Base-by-base conservation (phyloP, 2,888 invertebrate genomes). In the Xylocampa areola region DNA sequence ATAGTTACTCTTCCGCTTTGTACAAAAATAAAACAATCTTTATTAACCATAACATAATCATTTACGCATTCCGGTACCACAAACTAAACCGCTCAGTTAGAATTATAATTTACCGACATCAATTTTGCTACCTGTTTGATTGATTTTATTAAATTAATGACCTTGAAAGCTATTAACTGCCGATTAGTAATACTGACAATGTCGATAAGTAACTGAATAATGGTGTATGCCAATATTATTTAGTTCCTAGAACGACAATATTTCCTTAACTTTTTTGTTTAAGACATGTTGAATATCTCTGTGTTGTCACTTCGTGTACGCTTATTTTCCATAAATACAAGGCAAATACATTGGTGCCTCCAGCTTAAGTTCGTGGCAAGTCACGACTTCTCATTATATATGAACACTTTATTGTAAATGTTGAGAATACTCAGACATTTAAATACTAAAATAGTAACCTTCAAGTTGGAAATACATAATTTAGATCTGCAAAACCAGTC, bases 261-360 rank as follows among this genome's bases (percentile, higher is more conserved):
- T 14, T 30, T 40, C 10, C 13, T 30, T 29, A 27, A 17, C 0
- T 10, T 40, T 30, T 45, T 48, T 60, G 11, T 16, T 36, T 10
- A 45, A 36, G 17, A 45, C 30, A 25, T 25, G 10, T 41, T 25
- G 8, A 27, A 40, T 23, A 40, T 51, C 40, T 4, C 37, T n/a
- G 5, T 4, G 11, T 27, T 49, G 23, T 16, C 2, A 3, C 11
- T 49, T 55, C 70, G 37, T 57, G 45, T 50, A 66, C 45, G 50
- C 55, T 62, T 57, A 55, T 48, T 74, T 71, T 68, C 64, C 52
- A 75, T 72, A 72, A 68, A 74, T 33, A 68, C 73, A 68, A 72
- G 65, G 62, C 51, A 65, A 68, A 63, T 50, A 52, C 50, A 50
- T 59, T 44, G 29, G 55, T 48, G 21, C 61, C 49, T 49, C 37